These are phyloP conservation scores for Pelobates cultripes DNA, from an alignment of 2,797 vertebrate species.

Conservation along the genomic window DNA sequence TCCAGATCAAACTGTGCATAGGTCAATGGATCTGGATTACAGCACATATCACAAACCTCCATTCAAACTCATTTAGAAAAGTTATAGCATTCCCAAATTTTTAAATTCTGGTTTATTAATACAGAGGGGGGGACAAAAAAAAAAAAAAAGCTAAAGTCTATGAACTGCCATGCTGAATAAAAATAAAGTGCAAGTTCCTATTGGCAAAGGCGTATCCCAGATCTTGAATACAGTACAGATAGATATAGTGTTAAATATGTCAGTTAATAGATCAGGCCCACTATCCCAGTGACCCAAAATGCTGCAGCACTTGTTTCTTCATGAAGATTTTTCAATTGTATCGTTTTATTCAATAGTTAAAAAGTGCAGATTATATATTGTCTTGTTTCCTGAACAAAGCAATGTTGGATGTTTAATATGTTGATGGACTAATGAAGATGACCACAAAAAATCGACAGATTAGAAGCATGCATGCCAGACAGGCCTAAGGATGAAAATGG, in stretches of 20 bases:
- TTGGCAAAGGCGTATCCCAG: neutral
- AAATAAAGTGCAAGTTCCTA: conserved; percentile 22
- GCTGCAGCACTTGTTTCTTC: conserved; percentile 20
- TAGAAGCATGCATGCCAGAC: conserved; percentile 57
- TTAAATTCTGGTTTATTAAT: no score
- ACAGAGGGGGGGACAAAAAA: no score
- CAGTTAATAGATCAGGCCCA: neutral
- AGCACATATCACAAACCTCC: no score
- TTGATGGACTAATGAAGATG: conserved; percentile 8
- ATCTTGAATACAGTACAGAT: neutral
- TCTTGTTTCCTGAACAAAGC: conserved; percentile 22
- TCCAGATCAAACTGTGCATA: no score
- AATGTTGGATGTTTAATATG: conserved; percentile 33
- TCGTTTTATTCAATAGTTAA: conserved; percentile 26
- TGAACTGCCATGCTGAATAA: no score
- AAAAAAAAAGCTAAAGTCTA: no score
- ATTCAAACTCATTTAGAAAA: no score
- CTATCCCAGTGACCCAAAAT: conserved; percentile 12
- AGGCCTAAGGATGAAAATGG: conserved; percentile 64
- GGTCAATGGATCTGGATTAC: no score
- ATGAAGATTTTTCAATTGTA: neutral
- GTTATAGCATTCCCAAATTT: no score
- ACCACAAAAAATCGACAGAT: conserved; percentile 39
- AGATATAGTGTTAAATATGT: neutral
- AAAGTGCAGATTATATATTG: conserved; percentile 39